Evolutionary conservation across 2,113 vertebrate species (phyloP).

Genomic region (Meleagris gallopavo): DNA sequence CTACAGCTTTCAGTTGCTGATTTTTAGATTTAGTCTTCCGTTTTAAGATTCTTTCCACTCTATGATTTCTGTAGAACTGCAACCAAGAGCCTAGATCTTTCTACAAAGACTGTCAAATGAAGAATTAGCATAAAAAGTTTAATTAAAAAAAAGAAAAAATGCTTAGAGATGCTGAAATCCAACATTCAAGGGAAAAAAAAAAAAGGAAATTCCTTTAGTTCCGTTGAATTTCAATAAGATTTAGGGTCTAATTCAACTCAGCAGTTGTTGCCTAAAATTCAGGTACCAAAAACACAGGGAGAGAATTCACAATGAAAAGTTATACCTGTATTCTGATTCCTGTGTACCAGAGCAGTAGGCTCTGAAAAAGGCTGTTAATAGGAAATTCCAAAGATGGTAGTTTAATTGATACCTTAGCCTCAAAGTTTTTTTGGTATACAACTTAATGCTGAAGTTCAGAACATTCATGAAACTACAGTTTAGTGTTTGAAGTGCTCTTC

Average conservation of each 20-base stretch:
- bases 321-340: not conserved
- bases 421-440: not conserved
- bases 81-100: not conserved
- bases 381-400: not conserved
- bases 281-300: accelerated
- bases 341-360: not conserved
- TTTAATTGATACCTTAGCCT: not conserved
- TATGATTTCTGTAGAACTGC: not conserved
- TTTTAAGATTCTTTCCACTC: not conserved
- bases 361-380: not conserved
- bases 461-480: not conserved
- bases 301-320: not conserved
- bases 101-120: not conserved
- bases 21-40: not conserved
- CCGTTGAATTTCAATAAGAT: not conserved
- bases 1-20: not conserved
- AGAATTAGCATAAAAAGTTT: not conserved
- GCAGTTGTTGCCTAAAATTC: not conserved
- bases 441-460: not conserved
- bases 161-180: not conserved
- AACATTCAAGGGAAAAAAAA: not conserved
- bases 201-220: not conserved
- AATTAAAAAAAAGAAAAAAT: not conserved
- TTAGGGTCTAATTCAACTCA: not conserved
- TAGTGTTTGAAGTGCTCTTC: not conserved